Evolutionary conservation across 2,888 invertebrate genomes (phyloP), one percentile per base, ranked within the genome.

Genomic region (Polydesmus complanatus): DNA sequence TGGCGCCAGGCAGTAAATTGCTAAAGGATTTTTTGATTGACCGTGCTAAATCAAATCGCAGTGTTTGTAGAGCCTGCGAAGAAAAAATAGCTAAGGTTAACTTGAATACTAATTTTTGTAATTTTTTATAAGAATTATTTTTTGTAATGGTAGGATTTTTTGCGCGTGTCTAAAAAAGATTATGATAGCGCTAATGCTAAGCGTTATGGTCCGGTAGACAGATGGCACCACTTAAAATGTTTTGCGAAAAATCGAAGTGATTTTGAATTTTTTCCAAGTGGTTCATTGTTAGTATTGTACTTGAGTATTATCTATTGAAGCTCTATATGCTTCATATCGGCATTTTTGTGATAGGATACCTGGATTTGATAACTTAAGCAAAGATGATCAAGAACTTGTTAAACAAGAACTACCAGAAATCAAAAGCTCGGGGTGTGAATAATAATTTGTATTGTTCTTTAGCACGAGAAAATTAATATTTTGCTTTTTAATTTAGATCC

Each of bases 211-310:
- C 92, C 91, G 0, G 81, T 86, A 68, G 83, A 89, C 61, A 77
- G 84, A 58, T 96, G 95, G 95, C 85, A 95, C 73, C 96, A 96
- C 74, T 73, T 92, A 1, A 85, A 87, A 63, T 96, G 96, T 72
- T 96, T 96, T 76, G 83, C 81, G 0, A 83, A 88, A 69, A 70
- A 83, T 1, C 79, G 92, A 49, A 78, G 80, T 22, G 83, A 85
- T 8, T 73, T 93, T 1, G 80, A 83, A 19, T 96, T 83, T 74
- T 82, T 81, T 70, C 86, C 81, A 48, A 76, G 78, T 14, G 91
- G 85, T 0, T 82, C 83, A 62, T 76, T 77, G 68, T 73, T 68
- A 64, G 71, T 52, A 21, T 54, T 60, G 3, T 19, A 8, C 47
- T 21, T 18, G 1, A 1, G 22, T 54, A 27, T 55, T 18, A 26